These are phyloP conservation scores for Drosophila phalerata DNA, from an alignment of 2,888 invertebrate genomes.

Conservation along the genomic window DNA sequence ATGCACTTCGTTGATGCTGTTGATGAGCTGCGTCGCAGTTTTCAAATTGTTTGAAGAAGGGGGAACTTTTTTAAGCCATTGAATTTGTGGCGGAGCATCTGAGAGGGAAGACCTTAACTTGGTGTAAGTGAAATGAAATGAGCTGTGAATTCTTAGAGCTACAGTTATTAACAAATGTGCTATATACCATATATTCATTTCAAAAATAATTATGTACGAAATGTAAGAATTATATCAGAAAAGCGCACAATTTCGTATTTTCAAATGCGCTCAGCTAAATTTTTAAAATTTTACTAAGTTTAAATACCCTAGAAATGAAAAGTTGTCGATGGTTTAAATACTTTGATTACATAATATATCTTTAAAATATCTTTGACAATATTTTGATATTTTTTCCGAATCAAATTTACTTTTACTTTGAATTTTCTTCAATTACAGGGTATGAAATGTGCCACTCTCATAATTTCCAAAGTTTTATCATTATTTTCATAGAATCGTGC, in stretches of 20 bases:
- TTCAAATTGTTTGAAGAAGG: slow-evolving; percentile 30
- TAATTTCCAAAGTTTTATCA: slow-evolving; percentile 2
- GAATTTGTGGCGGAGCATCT: slow-evolving; percentile 14
- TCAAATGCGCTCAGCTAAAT: too few species aligned
- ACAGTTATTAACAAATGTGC: slow-evolving; percentile 4
- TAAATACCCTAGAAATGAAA: too few species aligned
- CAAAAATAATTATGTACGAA: background rate
- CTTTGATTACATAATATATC: too few species aligned
- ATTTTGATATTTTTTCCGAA: too few species aligned
- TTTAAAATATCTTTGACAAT: too few species aligned
- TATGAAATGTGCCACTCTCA: background rate
- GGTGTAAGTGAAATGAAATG: slow-evolving; percentile 27
- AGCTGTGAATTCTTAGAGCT: slow-evolving; percentile 9
- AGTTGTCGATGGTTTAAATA: too few species aligned
- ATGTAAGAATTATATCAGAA: too few species aligned
- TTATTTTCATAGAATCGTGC: background rate
- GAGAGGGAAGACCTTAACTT: slow-evolving; percentile 3
- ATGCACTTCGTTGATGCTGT: slow-evolving; percentile 68
- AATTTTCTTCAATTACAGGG: background rate
- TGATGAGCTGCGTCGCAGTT: slow-evolving; percentile 61
- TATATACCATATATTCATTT: background rate
- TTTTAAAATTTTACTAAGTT: too few species aligned
- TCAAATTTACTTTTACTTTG: background rate
- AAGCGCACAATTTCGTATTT: too few species aligned
- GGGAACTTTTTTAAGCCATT: slow-evolving; percentile 29